A percentile compares a stretch with the other conserved stretches of the same genome.
Conservation (phyloP, 2,113 vertebrate genomes). For the Ranitomeya variabilis region DNA sequence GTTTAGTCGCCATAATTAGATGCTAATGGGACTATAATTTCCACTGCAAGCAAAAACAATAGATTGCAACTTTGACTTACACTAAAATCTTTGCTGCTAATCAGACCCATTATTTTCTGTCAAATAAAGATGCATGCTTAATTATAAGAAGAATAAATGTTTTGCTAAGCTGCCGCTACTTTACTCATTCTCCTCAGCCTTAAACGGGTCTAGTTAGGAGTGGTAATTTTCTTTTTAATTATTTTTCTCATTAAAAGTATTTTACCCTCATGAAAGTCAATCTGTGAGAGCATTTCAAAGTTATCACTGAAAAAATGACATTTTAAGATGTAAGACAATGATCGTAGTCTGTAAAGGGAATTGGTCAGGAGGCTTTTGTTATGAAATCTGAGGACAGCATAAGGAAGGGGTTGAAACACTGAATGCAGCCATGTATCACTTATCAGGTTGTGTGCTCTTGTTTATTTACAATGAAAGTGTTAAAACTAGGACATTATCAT, state of each 20-base stretch:
- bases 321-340: not conserved
- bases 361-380: too few species aligned
- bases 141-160: not conserved
- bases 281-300: not conserved
- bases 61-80: constrained; percentile 35
- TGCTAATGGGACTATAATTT: constrained; percentile 44
- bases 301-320: not conserved
- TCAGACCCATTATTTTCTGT: constrained; percentile 46
- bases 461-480: too few species aligned
- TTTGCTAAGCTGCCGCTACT: not conserved
- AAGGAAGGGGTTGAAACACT: too few species aligned
- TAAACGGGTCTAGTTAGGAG: not conserved
- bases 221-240: not conserved
- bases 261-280: not conserved
- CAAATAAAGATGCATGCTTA: constrained; percentile 28
- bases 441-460: too few species aligned
- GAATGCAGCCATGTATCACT: too few species aligned
- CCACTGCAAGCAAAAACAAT: constrained; percentile 34
- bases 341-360: not conserved
- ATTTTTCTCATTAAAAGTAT: constrained; percentile 11
- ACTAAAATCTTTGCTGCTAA: constrained; percentile 42
- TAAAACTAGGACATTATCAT: too few species aligned
- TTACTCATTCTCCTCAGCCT: not conserved
- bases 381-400: too few species aligned
- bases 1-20: constrained; percentile 38